These are phyloP conservation scores for Chaetorhynchus papuensis DNA, from an alignment of 2,113 vertebrate species.

Conservation along the genomic window DNA sequence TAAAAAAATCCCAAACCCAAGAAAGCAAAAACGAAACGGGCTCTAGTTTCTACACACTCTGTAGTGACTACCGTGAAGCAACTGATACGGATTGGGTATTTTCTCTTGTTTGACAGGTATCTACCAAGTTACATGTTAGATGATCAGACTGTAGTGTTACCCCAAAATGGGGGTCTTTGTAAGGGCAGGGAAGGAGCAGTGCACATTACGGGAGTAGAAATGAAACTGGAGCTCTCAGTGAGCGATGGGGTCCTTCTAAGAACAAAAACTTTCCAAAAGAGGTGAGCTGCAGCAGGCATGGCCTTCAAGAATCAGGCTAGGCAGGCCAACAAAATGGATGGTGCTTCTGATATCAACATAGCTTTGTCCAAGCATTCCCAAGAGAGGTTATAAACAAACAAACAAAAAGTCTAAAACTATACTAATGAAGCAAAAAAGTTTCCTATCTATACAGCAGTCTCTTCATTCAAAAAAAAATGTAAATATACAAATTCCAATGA, in stretches of 20 bases:
- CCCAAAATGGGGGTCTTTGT: constrained; percentile 58
- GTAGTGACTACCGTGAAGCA: constrained; percentile 70
- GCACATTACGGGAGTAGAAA: constrained; percentile 65
- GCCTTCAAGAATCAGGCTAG: constrained; percentile 67
- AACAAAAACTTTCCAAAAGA: constrained; percentile 68
- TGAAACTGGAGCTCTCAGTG: constrained; percentile 62
- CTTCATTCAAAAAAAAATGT: constrained; percentile 75
- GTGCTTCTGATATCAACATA: constrained; percentile 79
- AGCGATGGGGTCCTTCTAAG: constrained; percentile 65
- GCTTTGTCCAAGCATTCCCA: constrained; percentile 86
- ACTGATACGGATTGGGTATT: constrained; percentile 69
- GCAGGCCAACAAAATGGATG: constrained; percentile 81
- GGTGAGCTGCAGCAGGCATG: constrained; percentile 62
- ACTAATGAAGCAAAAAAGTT: constrained; percentile 82
- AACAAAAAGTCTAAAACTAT: constrained; percentile 81
- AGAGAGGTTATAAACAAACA: constrained; percentile 67
- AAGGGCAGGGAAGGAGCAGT: constrained; percentile 63
- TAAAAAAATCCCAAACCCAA: constrained; percentile 17
- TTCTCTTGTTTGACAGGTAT: constrained; percentile 71
- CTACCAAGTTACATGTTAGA: constrained; percentile 77
- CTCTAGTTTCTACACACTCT: constrained; percentile 72
- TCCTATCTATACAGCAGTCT: constrained; percentile 84
- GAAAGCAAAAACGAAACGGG: not conserved
- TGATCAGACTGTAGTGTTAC: constrained; percentile 72
- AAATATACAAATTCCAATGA: constrained; percentile 88